These are phyloP conservation scores for Laspeyria flexula DNA, from an alignment of 2,888 invertebrate genomes.

Conservation along the genomic window DNA sequence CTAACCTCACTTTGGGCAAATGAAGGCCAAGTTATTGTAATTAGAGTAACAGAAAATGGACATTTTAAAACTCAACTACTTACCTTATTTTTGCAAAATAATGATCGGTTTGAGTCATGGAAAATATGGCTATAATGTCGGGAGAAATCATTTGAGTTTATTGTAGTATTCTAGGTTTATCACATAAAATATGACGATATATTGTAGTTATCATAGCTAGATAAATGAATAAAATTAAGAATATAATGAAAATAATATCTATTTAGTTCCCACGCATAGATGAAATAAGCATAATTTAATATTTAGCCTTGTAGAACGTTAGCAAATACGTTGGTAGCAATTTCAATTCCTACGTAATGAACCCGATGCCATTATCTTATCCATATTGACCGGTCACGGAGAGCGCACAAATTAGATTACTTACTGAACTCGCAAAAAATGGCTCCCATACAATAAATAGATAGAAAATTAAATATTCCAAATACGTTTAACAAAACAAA, in stretches of 20 bases:
- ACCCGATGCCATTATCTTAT: slow-evolving; percentile 38
- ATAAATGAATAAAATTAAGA: no score
- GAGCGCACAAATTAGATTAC: slow-evolving; percentile 60
- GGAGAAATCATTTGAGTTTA: no score
- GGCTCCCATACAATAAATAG: slow-evolving; percentile 37
- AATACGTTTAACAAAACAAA: slow-evolving; percentile 48
- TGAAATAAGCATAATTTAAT: slow-evolving; percentile 14
- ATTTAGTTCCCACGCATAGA: slow-evolving; percentile 3
- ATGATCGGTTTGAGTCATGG: no score
- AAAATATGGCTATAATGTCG: no score
- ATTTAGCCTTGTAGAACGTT: neutral
- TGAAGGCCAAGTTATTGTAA: slow-evolving; percentile 39
- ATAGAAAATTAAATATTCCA: slow-evolving; percentile 30
- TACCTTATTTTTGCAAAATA: no score
- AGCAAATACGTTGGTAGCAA: neutral
- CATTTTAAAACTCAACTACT: no score
- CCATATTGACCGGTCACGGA: slow-evolving; percentile 50
- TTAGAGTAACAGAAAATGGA: slow-evolving; percentile 7
- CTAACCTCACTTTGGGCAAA: slow-evolving; percentile 35
- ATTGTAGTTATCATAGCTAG: no score
- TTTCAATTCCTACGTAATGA: slow-evolving; percentile 20
- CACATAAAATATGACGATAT: no score
- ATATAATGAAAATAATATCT: neutral
- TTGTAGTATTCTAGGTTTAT: no score
- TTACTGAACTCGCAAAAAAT: slow-evolving; percentile 42